These are phyloP conservation scores for Umimayanthus kanabou DNA, from an alignment of 92 coral and sea anemone species.

Conservation along the genomic window DNA sequence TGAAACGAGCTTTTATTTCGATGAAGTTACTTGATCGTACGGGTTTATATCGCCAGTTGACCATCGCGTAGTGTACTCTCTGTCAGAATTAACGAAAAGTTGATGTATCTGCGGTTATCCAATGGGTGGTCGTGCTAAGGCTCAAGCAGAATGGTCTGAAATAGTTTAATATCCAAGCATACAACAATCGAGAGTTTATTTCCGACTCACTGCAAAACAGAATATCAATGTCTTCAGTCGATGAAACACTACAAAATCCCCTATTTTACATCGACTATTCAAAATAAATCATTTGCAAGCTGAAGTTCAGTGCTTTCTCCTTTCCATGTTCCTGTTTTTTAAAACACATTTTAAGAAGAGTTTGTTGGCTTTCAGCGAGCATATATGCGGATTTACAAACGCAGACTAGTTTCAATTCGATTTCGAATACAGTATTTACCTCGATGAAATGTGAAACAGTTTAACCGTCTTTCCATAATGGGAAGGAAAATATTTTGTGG, in stretches of 20 bases:
- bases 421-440: conserved; percentile 64
- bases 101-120: neutral
- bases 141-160: conserved; percentile 7
- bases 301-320: neutral
- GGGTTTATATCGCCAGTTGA: neutral
- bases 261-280: neutral
- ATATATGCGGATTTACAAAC: neutral
- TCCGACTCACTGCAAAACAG: neutral
- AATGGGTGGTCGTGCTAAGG: neutral
- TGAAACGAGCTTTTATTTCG: neutral
- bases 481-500: conserved; percentile 83
- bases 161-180: conserved; percentile 4
- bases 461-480: conserved; percentile 78
- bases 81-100: neutral
- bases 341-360: neutral
- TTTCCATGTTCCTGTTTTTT: neutral
- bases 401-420: neutral
- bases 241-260: conserved; percentile 19
- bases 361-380: neutral
- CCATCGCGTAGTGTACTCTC: neutral
- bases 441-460: conserved; percentile 68
- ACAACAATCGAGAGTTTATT: neutral
- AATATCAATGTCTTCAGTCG: conserved; percentile 26
- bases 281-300: neutral
- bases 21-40: neutral